Conservation (phyloP, 1,140 invertebrate species). For the Drosophila kepulauana region DNA sequence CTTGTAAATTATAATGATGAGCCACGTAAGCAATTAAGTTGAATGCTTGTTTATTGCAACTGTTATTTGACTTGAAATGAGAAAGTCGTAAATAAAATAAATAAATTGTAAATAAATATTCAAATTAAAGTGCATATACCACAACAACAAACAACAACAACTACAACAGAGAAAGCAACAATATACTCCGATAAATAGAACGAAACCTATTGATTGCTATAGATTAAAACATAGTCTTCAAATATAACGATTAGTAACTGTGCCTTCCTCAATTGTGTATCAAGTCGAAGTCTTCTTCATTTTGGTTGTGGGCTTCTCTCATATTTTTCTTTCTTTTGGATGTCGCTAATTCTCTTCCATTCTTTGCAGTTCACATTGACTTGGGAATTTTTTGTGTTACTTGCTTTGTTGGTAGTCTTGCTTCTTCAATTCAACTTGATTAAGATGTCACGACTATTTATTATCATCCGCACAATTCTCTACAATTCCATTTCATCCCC, state of each 20-base stretch:
- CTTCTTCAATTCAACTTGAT: not conserved
- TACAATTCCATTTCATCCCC: slow-evolving; percentile 11
- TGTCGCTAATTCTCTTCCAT: not conserved
- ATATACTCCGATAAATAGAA: slow-evolving; percentile 48
- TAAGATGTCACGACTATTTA: not conserved
- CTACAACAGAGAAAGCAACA: slow-evolving; percentile 46
- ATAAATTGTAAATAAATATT: slow-evolving; percentile 81
- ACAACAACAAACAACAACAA: slow-evolving; percentile 38
- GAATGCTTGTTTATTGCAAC: slow-evolving; percentile 81
- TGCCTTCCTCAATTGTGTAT: slow-evolving; percentile 66
- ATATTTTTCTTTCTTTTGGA: not conserved
- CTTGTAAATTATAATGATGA: slow-evolving; percentile 82
- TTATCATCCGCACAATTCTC: not conserved
- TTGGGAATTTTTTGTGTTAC: not conserved
- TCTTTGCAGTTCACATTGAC: not conserved
- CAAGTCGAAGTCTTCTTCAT: slow-evolving; percentile 36
- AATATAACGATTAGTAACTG: slow-evolving; percentile 65
- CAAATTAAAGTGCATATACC: slow-evolving; percentile 69
- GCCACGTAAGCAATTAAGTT: slow-evolving; percentile 79
- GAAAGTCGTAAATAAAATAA: slow-evolving; percentile 75
- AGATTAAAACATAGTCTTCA: slow-evolving; percentile 66
- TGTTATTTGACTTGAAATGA: slow-evolving; percentile 77
- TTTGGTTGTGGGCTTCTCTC: slow-evolving; percentile 5
- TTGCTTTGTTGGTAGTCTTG: not conserved
- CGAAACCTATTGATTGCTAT: slow-evolving; percentile 54